A percentile compares a stretch with the other conserved stretches of the same genome.
Evolutionary conservation across 2,888 invertebrate genomes (phyloP).

Genomic region (Cotesia congregata): DNA sequence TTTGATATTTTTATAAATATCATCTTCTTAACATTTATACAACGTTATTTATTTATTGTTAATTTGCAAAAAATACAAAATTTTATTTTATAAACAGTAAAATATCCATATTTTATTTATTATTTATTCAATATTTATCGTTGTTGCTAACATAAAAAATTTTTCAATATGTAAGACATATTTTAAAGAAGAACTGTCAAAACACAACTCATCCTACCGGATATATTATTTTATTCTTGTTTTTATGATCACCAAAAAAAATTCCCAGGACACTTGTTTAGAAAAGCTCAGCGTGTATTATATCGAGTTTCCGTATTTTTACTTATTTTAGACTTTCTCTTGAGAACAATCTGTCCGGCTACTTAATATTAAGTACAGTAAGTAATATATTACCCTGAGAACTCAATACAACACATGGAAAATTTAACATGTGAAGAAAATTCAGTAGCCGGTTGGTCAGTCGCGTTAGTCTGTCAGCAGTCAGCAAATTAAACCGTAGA

Average conservation of each 20-base stretch:
- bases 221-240: neutral
- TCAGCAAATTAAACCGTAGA: neutral
- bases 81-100: neutral
- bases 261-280: neutral
- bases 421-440: neutral
- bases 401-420: neutral
- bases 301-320: neutral
- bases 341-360: neutral
- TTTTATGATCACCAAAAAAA: neutral
- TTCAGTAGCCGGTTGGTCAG: neutral
- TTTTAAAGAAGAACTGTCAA: neutral
- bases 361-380: neutral
- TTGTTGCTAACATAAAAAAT: neutral
- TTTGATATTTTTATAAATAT: neutral
- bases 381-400: neutral
- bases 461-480: neutral
- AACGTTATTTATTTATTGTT: neutral
- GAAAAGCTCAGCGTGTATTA: neutral
- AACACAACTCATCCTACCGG: neutral
- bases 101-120: neutral
- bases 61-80: neutral
- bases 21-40: neutral
- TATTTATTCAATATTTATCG: neutral
- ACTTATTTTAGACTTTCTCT: neutral
- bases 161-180: neutral